These are phyloP conservation scores for Hirtodrosophila alboralis DNA, from an alignment of 2,888 invertebrate species.

Conservation along the genomic window DNA sequence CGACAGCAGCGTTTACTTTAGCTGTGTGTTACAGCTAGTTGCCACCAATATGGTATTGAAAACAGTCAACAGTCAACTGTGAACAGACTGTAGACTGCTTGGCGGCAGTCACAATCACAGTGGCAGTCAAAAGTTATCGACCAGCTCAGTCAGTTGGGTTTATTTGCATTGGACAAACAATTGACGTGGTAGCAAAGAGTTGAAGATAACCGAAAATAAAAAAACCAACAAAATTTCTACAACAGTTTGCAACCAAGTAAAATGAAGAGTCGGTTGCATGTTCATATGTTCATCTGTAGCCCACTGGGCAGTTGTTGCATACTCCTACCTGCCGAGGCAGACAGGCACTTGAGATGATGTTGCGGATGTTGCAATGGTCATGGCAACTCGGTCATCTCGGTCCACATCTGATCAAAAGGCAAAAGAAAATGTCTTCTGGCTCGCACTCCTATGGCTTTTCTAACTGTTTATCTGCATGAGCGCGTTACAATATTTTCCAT, in stretches of 20 bases:
- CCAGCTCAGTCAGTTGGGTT: conserved; percentile 22
- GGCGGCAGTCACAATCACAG: conserved; percentile 35
- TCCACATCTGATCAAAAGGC: conserved; percentile 62
- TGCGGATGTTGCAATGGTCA: conserved; percentile 42
- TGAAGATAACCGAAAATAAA: conserved; percentile 35
- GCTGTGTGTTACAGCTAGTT: conserved; percentile 52
- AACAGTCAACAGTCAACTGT: conserved; percentile 46
- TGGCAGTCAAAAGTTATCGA: conserved; percentile 10
- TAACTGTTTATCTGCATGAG: conserved; percentile 76
- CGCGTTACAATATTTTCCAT: conserved; percentile 40
- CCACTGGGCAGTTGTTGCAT: conserved; percentile 37
- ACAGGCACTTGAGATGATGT: conserved; percentile 40
- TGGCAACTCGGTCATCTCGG: conserved; percentile 55
- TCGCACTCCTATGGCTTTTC: conserved; percentile 66
- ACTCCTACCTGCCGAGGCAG: conserved; percentile 14
- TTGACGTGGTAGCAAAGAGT: conserved; percentile 56
- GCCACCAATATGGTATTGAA: conserved; percentile 76
- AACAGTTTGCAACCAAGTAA: too few species aligned
- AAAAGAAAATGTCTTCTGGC: conserved; percentile 26
- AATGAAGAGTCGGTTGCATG: conserved; percentile 28
- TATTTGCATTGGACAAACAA: conserved; percentile 64
- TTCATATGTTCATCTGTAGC: conserved; percentile 16
- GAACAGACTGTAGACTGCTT: conserved; percentile 53
- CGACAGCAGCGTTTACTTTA: conserved; percentile 44
- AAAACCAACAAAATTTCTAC: too few species aligned